Base-by-base conservation (phyloP, 2,888 invertebrate species). In the Drosophila anomalata region DNA sequence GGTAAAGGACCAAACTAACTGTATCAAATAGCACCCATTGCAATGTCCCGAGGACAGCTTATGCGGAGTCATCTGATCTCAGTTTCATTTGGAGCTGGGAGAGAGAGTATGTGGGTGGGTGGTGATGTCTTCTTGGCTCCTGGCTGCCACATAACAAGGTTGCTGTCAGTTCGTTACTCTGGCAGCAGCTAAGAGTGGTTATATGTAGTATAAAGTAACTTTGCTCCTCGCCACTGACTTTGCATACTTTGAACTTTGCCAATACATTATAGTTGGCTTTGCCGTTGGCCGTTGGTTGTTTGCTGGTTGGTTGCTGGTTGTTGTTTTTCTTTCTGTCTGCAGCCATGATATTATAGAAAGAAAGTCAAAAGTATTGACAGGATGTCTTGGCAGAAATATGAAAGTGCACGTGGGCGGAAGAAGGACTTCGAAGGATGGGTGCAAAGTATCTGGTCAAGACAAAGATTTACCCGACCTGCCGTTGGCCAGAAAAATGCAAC, bases 181-280 rank as follows among this genome's bases (percentile, higher is more conserved):
- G 65, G 58, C 58, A 50, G 62, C 55, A 60, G 59, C 54, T 56
- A 42, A n/a, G 17, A 42, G 41, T 42, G 20, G 41, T 20, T 42
- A 42, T 42, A 42, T 54, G 26, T 29, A 20, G 42, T 54, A 20
- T 41, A 12, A 22, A 33, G 47, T 41, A 44, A 33, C 54, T 44
- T 50, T 57, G 24, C 12, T 29, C 22, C 17, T 29, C 39, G 61
- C 66, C 59, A 75, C 55, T 59, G 74, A 77, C 76, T 83, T 80
- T 73, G 76, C 78, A 86, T 83, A 65, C 79, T 83, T 73, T 73
- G 73, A 81, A 83, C 84, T 80, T 86, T 86, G 56, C 54, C 78
- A 70, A 78, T 83, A 56, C 54, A 63, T 66, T 60, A 41, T 24
- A 44, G 36, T 47, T 57, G 54, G 39, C 47, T 12, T 33, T 29